Base-by-base conservation (phyloP, 1,140 invertebrate species). In the Pollicipes pollicipes region DNA sequence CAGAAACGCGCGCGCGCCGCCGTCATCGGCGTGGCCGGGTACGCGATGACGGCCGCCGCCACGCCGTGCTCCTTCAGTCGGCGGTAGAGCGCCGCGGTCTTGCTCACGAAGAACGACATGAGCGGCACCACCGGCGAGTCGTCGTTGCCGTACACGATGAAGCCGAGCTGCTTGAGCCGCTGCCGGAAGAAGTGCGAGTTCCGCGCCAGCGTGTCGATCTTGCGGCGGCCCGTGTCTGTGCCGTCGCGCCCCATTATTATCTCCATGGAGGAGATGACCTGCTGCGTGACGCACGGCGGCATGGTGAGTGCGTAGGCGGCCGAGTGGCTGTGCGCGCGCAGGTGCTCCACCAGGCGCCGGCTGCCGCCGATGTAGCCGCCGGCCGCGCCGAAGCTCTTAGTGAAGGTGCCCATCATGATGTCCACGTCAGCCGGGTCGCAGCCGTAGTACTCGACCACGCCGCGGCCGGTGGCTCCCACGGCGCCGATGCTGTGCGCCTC, bases 401-500 rank as follows among this genome's bases (percentile, higher is more conserved):
- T 94, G 78, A 92, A 95, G 13, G 92, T 95, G 69, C 97, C 97
- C 97, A 99, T 99, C 35, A 97, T 82, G 75, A 99, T 88, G 77
- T 99, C 97, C 6, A 99, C 85, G 77, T 99, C 92, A 28, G 82
- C 83, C 0, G 95, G 88, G 83, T 93, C 83, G 74, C 90, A 84
- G 30, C 85, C 86, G 78, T 84, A 91, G 80, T 93, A 94, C 78
- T 95, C 91, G 6, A 90, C 85, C 35, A 97, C 88, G 37, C 97
- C 97, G 75, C 90, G 83, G 3, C 97, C 97, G 76, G 83, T 82
- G 30, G 86, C 84, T 26, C 96, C 96, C 81, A 97, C 84, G 0
- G 96, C 95, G 63, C 96, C 96, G 70, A 96, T 89, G 77, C 93
- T 95, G 80, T 99, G 97, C 13, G 97, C 97, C 81, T 97, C 94